Evolutionary conservation across 2,888 invertebrate species (phyloP).

Genomic region (Ectobius pallidus): DNA sequence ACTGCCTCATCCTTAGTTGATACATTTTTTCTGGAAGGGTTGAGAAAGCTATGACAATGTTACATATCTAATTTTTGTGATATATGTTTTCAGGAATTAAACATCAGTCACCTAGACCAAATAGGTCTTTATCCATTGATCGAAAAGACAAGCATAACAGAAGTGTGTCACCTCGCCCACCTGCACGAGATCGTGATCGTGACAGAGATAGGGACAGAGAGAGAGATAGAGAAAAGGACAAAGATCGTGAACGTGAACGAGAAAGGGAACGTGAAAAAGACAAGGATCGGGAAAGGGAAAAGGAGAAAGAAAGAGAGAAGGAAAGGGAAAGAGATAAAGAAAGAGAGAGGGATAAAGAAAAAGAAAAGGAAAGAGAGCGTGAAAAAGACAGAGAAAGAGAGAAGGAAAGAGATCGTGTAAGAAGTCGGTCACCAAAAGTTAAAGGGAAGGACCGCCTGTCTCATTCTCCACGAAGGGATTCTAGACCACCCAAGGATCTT

Average conservation of each 20-base stretch:
- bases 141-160: constrained; percentile 44
- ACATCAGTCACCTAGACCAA: constrained; percentile 41
- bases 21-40: no score
- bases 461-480: constrained; percentile 53
- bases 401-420: constrained; percentile 53
- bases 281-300: constrained; percentile 50
- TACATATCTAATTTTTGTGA: no score
- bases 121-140: constrained; percentile 41
- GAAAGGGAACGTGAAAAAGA: constrained; percentile 52
- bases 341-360: constrained; percentile 55
- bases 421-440: constrained; percentile 38
- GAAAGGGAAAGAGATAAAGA: constrained; percentile 55
- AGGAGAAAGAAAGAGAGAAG: constrained; percentile 52
- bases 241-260: constrained; percentile 50
- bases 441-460: constrained; percentile 35
- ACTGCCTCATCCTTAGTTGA: no score
- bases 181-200: constrained; percentile 49
- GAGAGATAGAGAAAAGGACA: constrained; percentile 52
- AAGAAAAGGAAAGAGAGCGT: constrained; percentile 55
- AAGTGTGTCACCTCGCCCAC: constrained; percentile 44
- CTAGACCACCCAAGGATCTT: constrained; percentile 48
- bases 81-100: constrained; percentile 24
- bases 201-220: constrained; percentile 50
- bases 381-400: constrained; percentile 53
- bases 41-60: no score